A percentile compares a stretch with the other conserved stretches of the same genome.
Conservation (phyloP, 2,888 invertebrate species). For the Drosophila mimica region DNA sequence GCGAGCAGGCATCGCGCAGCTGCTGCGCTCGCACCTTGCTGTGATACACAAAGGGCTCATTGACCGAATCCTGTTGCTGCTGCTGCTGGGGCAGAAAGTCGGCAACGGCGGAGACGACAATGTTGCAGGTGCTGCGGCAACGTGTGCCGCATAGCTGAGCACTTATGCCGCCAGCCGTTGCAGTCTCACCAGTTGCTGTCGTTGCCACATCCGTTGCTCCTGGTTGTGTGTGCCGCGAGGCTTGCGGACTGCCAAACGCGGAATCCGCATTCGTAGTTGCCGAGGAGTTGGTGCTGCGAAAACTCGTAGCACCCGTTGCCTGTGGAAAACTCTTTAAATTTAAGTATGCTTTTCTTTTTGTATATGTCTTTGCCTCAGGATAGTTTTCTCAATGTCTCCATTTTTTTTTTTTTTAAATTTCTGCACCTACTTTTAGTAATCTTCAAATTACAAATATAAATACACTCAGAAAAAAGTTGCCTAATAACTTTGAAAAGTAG, state of each 20-base stretch:
- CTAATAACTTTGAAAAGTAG: not conserved
- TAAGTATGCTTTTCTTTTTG: not conserved
- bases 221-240: slow-evolving; percentile 59
- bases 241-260: slow-evolving; percentile 86
- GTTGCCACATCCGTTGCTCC: not conserved
- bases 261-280: slow-evolving; percentile 84
- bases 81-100: slow-evolving; percentile 63
- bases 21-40: slow-evolving; percentile 83
- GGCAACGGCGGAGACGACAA: slow-evolving; percentile 87
- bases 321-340: not conserved
- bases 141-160: slow-evolving; percentile 81
- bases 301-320: slow-evolving; percentile 74
- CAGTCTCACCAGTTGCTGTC: not conserved
- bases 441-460: not conserved
- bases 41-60: slow-evolving; percentile 82
- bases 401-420: not conserved
- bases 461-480: not conserved
- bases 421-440: not conserved
- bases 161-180: slow-evolving; percentile 38
- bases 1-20: slow-evolving; percentile 84
- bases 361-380: not conserved
- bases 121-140: slow-evolving; percentile 89
- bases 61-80: slow-evolving; percentile 49
- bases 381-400: not conserved
- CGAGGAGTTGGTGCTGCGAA: slow-evolving; percentile 82